Conservation (phyloP, 1,140 invertebrate species). For the Anadara kagoshimensis region DNA sequence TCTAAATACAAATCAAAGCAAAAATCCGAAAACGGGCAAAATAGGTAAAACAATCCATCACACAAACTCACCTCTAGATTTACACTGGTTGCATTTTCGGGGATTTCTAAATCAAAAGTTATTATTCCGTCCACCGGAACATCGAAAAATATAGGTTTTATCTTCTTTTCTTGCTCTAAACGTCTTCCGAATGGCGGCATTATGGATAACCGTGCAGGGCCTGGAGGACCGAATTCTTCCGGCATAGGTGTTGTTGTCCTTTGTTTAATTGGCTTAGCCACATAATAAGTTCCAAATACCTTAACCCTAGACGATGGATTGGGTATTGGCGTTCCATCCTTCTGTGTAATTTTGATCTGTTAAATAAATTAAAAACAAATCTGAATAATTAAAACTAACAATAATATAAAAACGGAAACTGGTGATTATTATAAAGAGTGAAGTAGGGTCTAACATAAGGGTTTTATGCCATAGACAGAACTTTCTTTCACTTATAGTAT, state of each 20-base stretch:
- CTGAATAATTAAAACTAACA: not conserved
- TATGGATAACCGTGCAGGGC: not conserved
- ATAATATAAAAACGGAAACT: not conserved
- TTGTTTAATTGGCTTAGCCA: slow-evolving; percentile 3
- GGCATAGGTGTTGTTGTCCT: not conserved
- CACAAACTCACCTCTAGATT: slow-evolving; percentile 34
- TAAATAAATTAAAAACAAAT: not conserved
- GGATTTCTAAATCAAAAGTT: slow-evolving; percentile 41
- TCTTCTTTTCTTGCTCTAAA: not conserved
- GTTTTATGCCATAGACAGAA: slow-evolving; percentile 27
- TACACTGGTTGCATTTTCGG: slow-evolving; percentile 34
- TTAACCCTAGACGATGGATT: slow-evolving; percentile 31
- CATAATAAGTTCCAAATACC: slow-evolving; percentile 38
- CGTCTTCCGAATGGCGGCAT: not conserved
- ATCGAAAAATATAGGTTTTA: slow-evolving; percentile 10
- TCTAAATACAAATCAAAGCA: too few species aligned
- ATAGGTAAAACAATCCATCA: too few species aligned
- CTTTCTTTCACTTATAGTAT: not conserved
- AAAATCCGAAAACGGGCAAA: too few species aligned
- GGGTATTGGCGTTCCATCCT: slow-evolving; percentile 41
- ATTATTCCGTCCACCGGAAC: slow-evolving; percentile 47
- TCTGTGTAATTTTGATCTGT: slow-evolving; percentile 49
- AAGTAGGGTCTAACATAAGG: slow-evolving; percentile 33
- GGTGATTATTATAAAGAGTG: too few species aligned
- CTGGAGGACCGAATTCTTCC: not conserved